Percentiles rank a stretch among this genome's conserved stretches.
Conservation (phyloP, 2,888 invertebrate species). For the Perdita meconis region DNA sequence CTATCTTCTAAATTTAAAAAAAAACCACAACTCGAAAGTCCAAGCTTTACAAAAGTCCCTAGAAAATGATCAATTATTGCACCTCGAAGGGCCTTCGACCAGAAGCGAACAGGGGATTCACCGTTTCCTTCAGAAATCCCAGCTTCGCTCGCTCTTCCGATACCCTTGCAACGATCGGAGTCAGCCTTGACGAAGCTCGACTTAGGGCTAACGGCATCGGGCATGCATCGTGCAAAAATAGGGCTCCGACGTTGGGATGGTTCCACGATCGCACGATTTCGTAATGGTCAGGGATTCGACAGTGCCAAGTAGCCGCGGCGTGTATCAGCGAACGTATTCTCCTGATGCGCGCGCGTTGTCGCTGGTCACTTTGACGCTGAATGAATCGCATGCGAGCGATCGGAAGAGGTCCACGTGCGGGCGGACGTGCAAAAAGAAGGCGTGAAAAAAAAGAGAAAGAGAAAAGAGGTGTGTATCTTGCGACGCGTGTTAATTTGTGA, state of each 20-base stretch:
- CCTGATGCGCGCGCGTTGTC: constrained; percentile 1
- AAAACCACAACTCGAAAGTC: too few relatives aligned
- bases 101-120: not conserved
- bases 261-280: constrained; percentile 34
- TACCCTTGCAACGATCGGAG: not conserved
- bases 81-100: too few relatives aligned
- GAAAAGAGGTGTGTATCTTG: not conserved
- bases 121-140: not conserved
- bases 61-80: too few relatives aligned
- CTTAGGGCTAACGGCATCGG: constrained; percentile 18
- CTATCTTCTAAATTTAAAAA: too few relatives aligned
- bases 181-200: not conserved
- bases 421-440: constrained; percentile 24
- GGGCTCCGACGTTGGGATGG: not conserved
- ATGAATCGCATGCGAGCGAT: constrained; percentile 10
- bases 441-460: constrained; percentile 12
- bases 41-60: too few relatives aligned
- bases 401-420: not conserved
- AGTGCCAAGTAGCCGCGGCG: constrained; percentile 14
- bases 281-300: constrained; percentile 21
- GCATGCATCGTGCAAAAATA: constrained; percentile 51
- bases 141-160: not conserved
- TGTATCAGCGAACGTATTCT: constrained; percentile 10
- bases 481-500: not conserved
- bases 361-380: constrained; percentile 4